A percentile compares a stretch with the other conserved stretches of the same genome.
Evolutionary conservation across 2,113 vertebrate genomes (phyloP).

Genomic region (Macaca nemestrina): DNA sequence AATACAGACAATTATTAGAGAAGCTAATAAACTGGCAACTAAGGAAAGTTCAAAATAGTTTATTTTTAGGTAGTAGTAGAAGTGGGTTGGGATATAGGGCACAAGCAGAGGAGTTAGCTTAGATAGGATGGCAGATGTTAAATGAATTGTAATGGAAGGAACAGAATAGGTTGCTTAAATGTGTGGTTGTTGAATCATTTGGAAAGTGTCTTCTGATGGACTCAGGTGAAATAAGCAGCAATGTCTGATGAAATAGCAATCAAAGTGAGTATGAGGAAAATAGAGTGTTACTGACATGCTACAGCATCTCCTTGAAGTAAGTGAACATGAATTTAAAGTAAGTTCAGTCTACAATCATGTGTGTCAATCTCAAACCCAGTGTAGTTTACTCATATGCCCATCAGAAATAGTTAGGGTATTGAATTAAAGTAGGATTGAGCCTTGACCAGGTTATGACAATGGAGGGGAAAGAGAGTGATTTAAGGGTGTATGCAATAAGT

Average conservation of each 20-base stretch:
- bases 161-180: not conserved
- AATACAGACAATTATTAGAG: not conserved
- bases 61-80: not conserved
- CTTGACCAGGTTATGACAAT: not conserved
- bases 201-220: not conserved
- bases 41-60: not conserved
- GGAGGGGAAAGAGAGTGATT: not conserved
- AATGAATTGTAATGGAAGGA: not conserved
- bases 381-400: not conserved
- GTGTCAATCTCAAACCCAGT: not conserved
- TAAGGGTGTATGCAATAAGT: not conserved
- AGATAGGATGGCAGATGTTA: not conserved
- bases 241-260: not conserved
- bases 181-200: not conserved
- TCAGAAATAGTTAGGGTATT: not conserved
- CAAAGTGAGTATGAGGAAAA: not conserved
- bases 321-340: not conserved
- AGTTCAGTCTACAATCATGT: not conserved
- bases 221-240: not conserved
- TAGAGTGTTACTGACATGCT: not conserved
- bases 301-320: not conserved
- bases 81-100: not conserved
- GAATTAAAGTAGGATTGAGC: not conserved
- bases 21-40: not conserved
- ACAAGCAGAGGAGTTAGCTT: not conserved